Evolutionary conservation across 2,888 invertebrate species (phyloP).

Genomic region (Cremastinae sp.): DNA sequence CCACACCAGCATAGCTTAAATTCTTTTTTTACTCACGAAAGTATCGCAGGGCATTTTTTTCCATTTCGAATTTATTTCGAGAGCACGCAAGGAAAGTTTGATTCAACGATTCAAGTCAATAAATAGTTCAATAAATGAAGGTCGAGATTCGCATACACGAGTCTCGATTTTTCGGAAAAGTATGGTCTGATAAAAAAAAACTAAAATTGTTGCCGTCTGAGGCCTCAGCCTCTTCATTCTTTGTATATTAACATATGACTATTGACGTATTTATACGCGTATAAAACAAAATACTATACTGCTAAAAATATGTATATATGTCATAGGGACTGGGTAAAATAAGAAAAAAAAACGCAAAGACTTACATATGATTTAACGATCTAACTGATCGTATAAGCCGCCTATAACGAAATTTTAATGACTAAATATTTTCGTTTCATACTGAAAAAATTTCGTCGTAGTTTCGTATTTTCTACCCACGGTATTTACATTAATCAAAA

Average conservation of each 20-base stretch:
- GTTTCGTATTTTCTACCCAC: slow-evolving; percentile 10
- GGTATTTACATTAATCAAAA: slow-evolving; percentile 48
- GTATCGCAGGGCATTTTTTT: slow-evolving; percentile 43
- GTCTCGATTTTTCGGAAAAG: neutral
- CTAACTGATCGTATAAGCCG: slow-evolving; percentile 34
- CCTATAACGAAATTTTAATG: slow-evolving; percentile 48
- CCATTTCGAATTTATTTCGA: slow-evolving; percentile 18
- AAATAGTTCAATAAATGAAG: slow-evolving; percentile 58
- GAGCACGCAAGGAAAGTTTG: slow-evolving; percentile 11
- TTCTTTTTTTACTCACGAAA: slow-evolving; percentile 24
- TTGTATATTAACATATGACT: slow-evolving; percentile 47
- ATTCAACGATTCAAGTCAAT: slow-evolving; percentile 57
- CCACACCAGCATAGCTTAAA: slow-evolving; percentile 90
- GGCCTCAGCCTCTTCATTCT: slow-evolving; percentile 38
- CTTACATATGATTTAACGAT: slow-evolving; percentile 38
- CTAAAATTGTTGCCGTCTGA: slow-evolving; percentile 20
- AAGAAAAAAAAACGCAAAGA: slow-evolving; percentile 5
- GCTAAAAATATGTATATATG: slow-evolving; percentile 45
- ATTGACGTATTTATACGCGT: slow-evolving; percentile 42
- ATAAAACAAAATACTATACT: slow-evolving; percentile 43
- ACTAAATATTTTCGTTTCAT: slow-evolving; percentile 28
- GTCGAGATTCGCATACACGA: neutral
- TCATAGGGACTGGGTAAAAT: slow-evolving; percentile 26
- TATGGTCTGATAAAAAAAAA: slow-evolving; percentile 10
- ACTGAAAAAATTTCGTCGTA: slow-evolving; percentile 11